Evolutionary conservation across 1,140 invertebrate genomes (phyloP).

Genomic region (Arctopsyche grandis): DNA sequence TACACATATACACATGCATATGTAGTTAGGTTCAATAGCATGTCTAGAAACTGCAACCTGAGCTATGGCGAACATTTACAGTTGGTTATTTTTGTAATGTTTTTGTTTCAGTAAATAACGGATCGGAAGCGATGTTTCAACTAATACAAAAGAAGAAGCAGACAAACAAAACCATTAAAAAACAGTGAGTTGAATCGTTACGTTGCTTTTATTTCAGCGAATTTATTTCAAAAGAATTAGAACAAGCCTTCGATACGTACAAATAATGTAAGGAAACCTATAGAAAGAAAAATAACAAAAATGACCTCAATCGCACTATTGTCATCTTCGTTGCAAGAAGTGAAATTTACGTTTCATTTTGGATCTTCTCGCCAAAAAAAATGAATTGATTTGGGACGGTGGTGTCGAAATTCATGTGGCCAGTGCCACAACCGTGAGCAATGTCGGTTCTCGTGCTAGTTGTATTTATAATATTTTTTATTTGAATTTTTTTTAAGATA

Average conservation of each 20-base stretch:
- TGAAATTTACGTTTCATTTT: constrained; percentile 9
- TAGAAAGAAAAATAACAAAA: neutral
- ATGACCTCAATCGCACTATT: constrained; percentile 22
- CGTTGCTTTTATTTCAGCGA: too few species aligned
- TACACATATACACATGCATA: too few species aligned
- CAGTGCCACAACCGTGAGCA: neutral
- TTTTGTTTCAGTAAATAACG: too few species aligned
- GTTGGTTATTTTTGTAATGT: too few species aligned
- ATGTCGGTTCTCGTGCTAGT: constrained; percentile 1
- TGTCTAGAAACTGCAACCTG: too few species aligned
- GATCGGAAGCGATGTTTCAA: too few species aligned
- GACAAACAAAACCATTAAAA: too few species aligned
- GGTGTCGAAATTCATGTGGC: constrained; percentile 5
- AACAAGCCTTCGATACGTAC: neutral
- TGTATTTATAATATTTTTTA: neutral
- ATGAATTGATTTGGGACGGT: constrained; percentile 11
- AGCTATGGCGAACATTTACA: too few species aligned
- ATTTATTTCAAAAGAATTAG: too few species aligned
- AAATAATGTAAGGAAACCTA: neutral
- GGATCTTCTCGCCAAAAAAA: constrained; percentile 11
- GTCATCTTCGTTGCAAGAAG: constrained; percentile 19
- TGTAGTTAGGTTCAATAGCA: too few species aligned
- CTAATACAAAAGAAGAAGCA: too few species aligned
- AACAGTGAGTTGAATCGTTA: too few species aligned
- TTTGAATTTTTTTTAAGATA: neutral